These are phyloP conservation scores for Scomberomorus guttatus DNA, from an alignment of 2,797 vertebrate species.

Conservation along the genomic window DNA sequence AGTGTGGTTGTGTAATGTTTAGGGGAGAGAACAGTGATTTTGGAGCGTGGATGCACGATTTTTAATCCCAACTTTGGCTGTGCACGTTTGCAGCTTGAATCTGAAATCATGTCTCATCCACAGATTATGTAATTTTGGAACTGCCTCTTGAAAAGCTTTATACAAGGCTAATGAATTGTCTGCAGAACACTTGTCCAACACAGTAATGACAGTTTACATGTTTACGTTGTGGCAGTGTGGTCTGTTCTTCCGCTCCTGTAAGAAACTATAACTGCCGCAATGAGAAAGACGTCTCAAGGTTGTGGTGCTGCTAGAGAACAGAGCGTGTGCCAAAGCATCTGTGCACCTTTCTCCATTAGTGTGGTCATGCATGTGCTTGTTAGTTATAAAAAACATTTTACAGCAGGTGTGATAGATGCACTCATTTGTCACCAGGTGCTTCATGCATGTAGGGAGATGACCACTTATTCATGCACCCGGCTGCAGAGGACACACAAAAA, in stretches of 20 bases:
- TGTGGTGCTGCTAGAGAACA: conserved; percentile 28
- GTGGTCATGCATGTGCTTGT: not conserved
- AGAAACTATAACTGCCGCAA: conserved; percentile 26
- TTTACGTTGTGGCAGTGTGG: too few relatives aligned
- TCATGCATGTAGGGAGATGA: not conserved
- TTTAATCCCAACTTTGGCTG: conserved; percentile 22
- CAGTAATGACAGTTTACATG: not conserved
- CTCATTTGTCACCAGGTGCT: conserved; percentile 1
- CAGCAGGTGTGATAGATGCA: not conserved
- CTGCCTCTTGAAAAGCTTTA: not conserved
- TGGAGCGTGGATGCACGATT: not conserved
- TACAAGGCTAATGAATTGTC: not conserved
- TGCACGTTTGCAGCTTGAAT: not conserved
- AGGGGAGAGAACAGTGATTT: not conserved
- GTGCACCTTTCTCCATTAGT: not conserved
- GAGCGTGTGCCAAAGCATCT: not conserved
- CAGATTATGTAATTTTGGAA: not conserved
- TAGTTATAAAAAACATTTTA: not conserved
- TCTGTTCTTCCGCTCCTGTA: not conserved
- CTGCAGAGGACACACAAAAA: conserved; percentile 16
- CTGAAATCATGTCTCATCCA: not conserved
- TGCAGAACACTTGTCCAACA: not conserved
- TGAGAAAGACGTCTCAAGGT: conserved; percentile 54
- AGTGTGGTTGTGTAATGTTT: not conserved
- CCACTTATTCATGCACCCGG: not conserved